These are phyloP conservation scores for Ligdia adustata DNA, from an alignment of 2,888 invertebrate species.

Conservation along the genomic window DNA sequence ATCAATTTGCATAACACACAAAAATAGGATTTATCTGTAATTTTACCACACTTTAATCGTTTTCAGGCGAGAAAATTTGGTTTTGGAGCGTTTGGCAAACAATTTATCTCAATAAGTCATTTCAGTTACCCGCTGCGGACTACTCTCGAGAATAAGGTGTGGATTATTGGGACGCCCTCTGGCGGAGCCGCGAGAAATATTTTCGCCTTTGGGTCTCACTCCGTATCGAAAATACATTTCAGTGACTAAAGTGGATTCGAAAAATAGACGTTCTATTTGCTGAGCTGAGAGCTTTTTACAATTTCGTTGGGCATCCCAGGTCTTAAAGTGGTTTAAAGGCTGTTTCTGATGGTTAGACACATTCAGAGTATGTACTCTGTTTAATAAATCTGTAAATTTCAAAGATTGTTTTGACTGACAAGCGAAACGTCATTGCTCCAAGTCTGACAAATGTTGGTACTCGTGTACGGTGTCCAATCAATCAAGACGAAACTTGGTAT, in stretches of 20 bases:
- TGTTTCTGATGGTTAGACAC: too few relatives aligned
- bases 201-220: slow-evolving; percentile 24
- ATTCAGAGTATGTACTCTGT: too few relatives aligned
- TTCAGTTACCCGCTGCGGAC: slow-evolving; percentile 41
- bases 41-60: slow-evolving; percentile 35
- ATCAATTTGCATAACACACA: slow-evolving; percentile 33
- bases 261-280: slow-evolving; percentile 25
- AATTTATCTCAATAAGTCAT: slow-evolving; percentile 60
- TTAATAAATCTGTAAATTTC: too few relatives aligned
- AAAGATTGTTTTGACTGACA: too few relatives aligned
- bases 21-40: slow-evolving; percentile 39
- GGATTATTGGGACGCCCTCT: slow-evolving; percentile 33
- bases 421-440: too few relatives aligned
- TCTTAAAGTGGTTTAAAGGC: background rate
- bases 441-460: too few relatives aligned
- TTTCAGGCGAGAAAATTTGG: slow-evolving; percentile 46
- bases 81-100: slow-evolving; percentile 55
- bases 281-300: slow-evolving; percentile 21
- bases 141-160: slow-evolving; percentile 34
- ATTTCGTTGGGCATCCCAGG: slow-evolving; percentile 5
- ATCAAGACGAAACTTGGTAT: too few relatives aligned
- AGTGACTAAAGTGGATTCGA: slow-evolving; percentile 24
- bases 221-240: slow-evolving; percentile 25
- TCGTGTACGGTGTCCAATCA: too few relatives aligned
- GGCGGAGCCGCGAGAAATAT: slow-evolving; percentile 23